Evolutionary conservation across 1,140 invertebrate species (phyloP), one percentile per base, ranked within the genome.

Genomic region (Pachypsylla venusta): DNA sequence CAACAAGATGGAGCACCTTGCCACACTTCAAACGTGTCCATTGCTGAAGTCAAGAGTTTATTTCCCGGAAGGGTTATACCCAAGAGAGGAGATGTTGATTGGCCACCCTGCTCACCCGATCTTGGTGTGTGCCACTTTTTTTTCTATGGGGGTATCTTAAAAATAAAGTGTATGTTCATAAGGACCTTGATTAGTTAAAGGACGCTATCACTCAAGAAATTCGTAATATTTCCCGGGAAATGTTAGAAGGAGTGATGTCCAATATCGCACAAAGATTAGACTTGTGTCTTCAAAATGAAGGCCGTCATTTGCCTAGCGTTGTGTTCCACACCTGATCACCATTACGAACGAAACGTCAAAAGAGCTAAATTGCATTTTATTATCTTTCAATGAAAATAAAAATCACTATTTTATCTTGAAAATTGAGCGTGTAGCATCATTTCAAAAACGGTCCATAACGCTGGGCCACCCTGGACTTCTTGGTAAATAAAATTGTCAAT

Each of bases 71-170:
- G 64, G 61, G 39, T 68, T 53, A 64, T 68, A 56, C 61, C 60
- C 57, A 63, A 61, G 25, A 55, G 35, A 30, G 61, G 61, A 53
- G 63, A 67, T 65, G 56, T 66, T 26, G 56, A 64, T 30, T 65
- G 67, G 62, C 67, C 67, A 58, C 54, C 69, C 56, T 26, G 65
- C 30, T 70, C 65, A 24, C 68, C 67, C 19, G 69, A 73, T 64
- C 63, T 73, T 26, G 67, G 64, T 22, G 30, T 63, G 39, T 57
- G 60, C 26, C 66, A 72, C 54, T 72, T 70, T 64, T 71, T 66
- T 61, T 61, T n/a, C n/a, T 70, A 28, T 66, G 63, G 61, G 64
- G 61, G 19, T 62, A 60, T 56, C 60, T 66, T 25, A 66, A 68
- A 63, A 60, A 61, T 40, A 62, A 56, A 26, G 62, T 66, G 55